A percentile compares a stretch with the other conserved stretches of the same genome.
These are phyloP conservation scores for Xenotilapia leptura DNA, from an alignment of 2,113 vertebrate genomes.

Conservation along the genomic window DNA sequence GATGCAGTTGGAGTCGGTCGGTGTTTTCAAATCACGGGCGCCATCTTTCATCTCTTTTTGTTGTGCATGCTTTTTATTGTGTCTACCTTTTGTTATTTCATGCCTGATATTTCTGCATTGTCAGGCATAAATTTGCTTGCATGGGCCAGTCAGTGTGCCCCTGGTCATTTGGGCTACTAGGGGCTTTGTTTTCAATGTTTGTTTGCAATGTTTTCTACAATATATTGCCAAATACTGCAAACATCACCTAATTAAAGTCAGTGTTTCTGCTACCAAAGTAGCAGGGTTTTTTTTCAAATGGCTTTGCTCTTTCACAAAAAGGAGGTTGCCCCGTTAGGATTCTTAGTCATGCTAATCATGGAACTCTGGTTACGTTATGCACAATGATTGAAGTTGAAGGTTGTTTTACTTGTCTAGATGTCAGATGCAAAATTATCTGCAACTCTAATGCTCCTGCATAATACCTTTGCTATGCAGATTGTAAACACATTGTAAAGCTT, in stretches of 20 bases:
- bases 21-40: neutral
- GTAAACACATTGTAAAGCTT: neutral
- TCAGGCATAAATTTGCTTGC: constrained; percentile 46
- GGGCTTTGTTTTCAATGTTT: neutral
- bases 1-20: neutral
- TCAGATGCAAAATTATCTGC: neutral
- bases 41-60: constrained; percentile 5
- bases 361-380: neutral
- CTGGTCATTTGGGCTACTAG: constrained; percentile 23
- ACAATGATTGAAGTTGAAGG: neutral
- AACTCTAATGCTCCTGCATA: neutral
- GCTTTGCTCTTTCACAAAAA: neutral
- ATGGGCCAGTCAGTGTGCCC: constrained; percentile 53
- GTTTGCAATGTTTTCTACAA: neutral
- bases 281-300: neutral
- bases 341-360: neutral
- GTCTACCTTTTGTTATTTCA: constrained; percentile 13
- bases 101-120: constrained; percentile 52
- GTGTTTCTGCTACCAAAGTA: neutral
- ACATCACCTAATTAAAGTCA: neutral
- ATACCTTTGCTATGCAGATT: neutral
- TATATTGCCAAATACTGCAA: neutral
- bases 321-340: neutral
- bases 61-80: constrained; percentile 45
- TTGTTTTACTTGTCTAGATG: neutral